Conservation (phyloP, 2,797 vertebrate genomes). For the Yasuhikotakia modesta region DNA sequence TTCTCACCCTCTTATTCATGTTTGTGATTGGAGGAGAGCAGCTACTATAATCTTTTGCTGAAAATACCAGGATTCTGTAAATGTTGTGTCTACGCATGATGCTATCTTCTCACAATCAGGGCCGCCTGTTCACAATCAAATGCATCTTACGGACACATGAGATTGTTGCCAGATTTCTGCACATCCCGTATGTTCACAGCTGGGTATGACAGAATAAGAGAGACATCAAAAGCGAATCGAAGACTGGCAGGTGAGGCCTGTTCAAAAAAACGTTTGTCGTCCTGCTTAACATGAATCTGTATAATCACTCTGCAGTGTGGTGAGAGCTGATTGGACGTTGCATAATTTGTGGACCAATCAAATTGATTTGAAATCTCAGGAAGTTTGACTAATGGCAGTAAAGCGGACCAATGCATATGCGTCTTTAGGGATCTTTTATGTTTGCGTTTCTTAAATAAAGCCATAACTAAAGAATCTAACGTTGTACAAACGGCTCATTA, state of each 20-base stretch:
- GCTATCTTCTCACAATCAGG: conserved; percentile 24
- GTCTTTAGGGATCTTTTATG: no score
- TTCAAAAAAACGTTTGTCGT: conserved; percentile 28
- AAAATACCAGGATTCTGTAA: conserved; percentile 8
- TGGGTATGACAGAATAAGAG: conserved; percentile 21
- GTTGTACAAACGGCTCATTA: conserved; percentile 8
- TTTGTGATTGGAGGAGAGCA: conserved; percentile 17
- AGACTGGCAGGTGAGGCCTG: conserved; percentile 36
- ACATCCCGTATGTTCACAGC: conserved; percentile 56
- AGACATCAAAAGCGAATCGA: conserved; percentile 29
- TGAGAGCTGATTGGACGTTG: conserved; percentile 20
- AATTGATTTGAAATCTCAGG: background rate
- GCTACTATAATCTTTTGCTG: conserved; percentile 19
- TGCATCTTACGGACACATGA: conserved; percentile 76
- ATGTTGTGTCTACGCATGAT: background rate
- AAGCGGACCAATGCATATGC: no score
- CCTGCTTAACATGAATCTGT: background rate
- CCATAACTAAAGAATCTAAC: no score
- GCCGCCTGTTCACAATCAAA: conserved; percentile 11
- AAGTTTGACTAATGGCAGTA: no score
- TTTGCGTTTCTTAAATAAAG: no score
- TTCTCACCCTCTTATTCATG: conserved; percentile 39
- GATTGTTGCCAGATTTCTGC: conserved; percentile 76
- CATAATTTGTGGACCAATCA: background rate
- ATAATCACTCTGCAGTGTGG: conserved; percentile 5